These are phyloP conservation scores for Meloidogyne floridensis DNA, from an alignment of 1,140 invertebrate genomes.

Conservation along the genomic window DNA sequence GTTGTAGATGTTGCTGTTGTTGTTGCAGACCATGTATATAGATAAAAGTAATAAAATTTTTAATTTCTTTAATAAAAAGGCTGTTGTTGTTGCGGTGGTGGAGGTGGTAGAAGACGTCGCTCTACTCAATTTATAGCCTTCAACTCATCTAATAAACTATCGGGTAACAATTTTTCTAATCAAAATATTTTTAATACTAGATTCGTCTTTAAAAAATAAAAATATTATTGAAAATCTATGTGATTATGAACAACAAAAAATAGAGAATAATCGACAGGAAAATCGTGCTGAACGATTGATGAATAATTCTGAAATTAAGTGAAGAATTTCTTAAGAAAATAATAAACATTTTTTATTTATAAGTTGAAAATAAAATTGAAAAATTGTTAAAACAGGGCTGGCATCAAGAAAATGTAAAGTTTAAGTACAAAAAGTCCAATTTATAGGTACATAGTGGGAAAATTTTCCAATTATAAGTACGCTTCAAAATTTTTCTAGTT, in stretches of 20 bases:
- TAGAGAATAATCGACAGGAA: background rate
- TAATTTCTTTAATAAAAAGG: background rate
- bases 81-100: conserved; percentile 17
- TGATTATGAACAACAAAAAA: background rate
- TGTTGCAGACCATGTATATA: conserved; percentile 25
- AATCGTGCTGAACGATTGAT: background rate
- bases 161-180: background rate
- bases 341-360: no score
- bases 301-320: background rate
- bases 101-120: conserved; percentile 1
- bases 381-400: no score
- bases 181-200: background rate
- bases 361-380: no score
- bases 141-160: background rate
- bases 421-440: no score
- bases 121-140: background rate
- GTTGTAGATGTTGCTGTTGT: conserved; percentile 25
- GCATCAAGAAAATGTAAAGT: no score
- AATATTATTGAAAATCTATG: background rate
- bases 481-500: no score
- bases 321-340: no score
- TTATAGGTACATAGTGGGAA: no score
- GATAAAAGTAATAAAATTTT: conserved; percentile 6
- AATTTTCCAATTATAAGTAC: no score
- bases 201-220: background rate